Evolutionary conservation across 2,888 invertebrate genomes (phyloP).

Genomic region (Marronus borbonicus): DNA sequence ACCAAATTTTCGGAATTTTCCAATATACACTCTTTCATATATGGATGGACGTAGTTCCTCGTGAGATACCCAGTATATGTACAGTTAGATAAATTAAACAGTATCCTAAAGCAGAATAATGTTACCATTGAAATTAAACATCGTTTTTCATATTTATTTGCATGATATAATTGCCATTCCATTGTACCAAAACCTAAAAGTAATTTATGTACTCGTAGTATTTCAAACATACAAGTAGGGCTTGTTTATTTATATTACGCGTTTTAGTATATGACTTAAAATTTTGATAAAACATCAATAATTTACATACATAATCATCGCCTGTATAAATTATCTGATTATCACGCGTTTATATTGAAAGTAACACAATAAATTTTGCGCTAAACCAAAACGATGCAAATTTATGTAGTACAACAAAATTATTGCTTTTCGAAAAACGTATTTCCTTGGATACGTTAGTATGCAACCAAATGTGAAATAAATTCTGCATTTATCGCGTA

Average conservation of each 20-base stretch:
- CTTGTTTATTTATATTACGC: constrained; percentile 39
- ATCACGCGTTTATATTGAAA: constrained; percentile 22
- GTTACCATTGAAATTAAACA: constrained; percentile 35
- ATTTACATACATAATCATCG: constrained; percentile 33
- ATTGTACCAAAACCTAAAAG: constrained; percentile 36
- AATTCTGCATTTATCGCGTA: not conserved
- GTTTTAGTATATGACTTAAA: constrained; percentile 40
- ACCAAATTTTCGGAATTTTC: too few species aligned
- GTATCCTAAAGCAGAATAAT: constrained; percentile 5
- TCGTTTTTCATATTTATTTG: constrained; percentile 46
- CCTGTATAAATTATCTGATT: constrained; percentile 36
- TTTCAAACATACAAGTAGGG: constrained; percentile 28
- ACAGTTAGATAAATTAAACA: not conserved
- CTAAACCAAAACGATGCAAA: not conserved
- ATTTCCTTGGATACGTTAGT: not conserved
- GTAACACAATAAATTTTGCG: not conserved
- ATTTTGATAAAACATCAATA: constrained; percentile 38
- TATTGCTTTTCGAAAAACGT: not conserved
- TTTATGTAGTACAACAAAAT: not conserved
- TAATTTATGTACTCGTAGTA: constrained; percentile 35
- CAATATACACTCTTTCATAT: too few species aligned
- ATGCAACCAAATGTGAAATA: not conserved
- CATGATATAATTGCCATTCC: constrained; percentile 30
- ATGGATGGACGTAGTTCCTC: too few species aligned
- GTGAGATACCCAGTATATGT: not conserved